Evolutionary conservation across 2,888 invertebrate genomes (phyloP).

Genomic region (Strigamia crassipes): DNA sequence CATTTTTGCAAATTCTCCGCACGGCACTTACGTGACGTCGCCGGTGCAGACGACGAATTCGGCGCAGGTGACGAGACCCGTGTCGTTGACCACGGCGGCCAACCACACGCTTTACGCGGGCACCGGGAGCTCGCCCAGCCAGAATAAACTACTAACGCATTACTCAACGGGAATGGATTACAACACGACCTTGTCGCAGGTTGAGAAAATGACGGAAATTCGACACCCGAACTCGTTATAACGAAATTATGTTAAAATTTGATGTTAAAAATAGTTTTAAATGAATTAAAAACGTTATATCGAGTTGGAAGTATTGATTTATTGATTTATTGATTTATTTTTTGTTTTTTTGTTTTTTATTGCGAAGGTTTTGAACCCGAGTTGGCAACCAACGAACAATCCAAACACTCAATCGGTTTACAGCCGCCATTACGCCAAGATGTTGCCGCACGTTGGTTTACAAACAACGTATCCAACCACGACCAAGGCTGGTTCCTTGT

Average conservation of each 20-base stretch:
- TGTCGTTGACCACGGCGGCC: neutral
- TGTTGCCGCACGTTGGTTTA: neutral
- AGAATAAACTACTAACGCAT: neutral
- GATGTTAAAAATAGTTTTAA: no score
- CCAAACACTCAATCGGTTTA: neutral
- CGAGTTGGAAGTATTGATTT: neutral
- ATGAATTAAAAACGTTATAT: neutral
- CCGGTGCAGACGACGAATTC: neutral
- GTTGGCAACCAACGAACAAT: neutral
- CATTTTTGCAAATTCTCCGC: neutral
- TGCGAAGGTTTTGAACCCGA: neutral
- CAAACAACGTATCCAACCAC: constrained; percentile 2
- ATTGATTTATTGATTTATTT: no score
- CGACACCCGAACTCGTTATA: neutral
- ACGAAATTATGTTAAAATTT: neutral
- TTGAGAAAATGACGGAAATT: neutral
- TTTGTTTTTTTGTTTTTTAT: neutral
- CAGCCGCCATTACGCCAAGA: neutral
- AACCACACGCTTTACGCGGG: neutral
- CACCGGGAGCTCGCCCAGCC: neutral
- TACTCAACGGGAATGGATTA: constrained; percentile 3
- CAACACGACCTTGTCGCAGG: neutral
- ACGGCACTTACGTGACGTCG: neutral
- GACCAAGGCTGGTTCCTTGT: constrained; percentile 25
- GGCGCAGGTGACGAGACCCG: neutral